A percentile compares a stretch with the other conserved stretches of the same genome.
phyloP scores from a whole-genome alignment of 2,113 vertebrate genomes.

The Scalopus aquaticus region DNA sequence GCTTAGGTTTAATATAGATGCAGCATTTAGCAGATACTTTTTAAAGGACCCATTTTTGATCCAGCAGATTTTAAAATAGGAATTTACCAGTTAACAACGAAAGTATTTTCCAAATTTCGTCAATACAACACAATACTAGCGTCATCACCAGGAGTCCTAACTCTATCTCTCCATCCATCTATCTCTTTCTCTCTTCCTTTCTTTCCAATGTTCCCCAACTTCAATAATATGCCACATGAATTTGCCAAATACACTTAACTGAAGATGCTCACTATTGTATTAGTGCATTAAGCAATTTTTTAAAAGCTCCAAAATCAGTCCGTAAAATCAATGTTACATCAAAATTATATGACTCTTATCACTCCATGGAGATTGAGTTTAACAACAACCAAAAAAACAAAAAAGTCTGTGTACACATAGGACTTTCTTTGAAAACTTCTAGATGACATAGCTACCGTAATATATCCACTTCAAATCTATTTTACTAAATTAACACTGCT shows the following conservation, averaged over 20 bases:
- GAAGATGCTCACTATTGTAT: background rate
- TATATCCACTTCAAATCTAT: background rate
- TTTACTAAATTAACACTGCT: background rate
- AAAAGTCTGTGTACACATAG: background rate
- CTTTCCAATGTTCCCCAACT: background rate
- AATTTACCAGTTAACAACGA: background rate
- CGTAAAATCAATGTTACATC: background rate
- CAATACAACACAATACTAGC: background rate
- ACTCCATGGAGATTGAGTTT: slow-evolving; percentile 25
- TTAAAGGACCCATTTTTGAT: background rate
- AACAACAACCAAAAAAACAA: no score
- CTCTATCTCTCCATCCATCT: no score
- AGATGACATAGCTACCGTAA: background rate
- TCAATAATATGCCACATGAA: background rate
- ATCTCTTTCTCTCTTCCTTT: no score
- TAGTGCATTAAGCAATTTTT: background rate
- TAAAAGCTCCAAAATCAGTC: background rate
- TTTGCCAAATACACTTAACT: background rate
- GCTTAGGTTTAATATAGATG: background rate
- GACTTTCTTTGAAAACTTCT: background rate
- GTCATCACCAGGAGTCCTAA: background rate
- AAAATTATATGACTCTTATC: background rate
- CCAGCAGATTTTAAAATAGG: background rate
- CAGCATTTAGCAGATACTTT: background rate
- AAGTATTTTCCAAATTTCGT: background rate